phyloP scores from a whole-genome alignment of 2,797 vertebrate species.

The Acanthopagrus latus region DNA sequence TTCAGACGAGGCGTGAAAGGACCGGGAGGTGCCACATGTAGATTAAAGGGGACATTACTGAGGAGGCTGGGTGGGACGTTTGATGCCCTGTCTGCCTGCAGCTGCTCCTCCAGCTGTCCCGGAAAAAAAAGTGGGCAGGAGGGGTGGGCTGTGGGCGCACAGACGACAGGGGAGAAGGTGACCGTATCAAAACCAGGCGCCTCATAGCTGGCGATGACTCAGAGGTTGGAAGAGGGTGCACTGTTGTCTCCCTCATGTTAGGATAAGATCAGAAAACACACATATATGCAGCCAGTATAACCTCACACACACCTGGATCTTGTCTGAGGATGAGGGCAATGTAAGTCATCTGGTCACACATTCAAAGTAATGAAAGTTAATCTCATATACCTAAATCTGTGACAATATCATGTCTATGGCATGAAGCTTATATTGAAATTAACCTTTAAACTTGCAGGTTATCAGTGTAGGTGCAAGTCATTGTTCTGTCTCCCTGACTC shows the following conservation, averaged over 20 bases:
- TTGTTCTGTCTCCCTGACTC: background rate
- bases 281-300: constrained; percentile 30
- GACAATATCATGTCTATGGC: background rate
- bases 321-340: background rate
- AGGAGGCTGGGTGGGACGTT: constrained; percentile 59
- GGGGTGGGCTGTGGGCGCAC: background rate
- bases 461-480: background rate
- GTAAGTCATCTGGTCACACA: background rate
- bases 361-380: background rate
- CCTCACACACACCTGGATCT: constrained; percentile 56
- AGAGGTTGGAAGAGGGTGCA: constrained; percentile 44
- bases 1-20: constrained; percentile 42
- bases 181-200: constrained; percentile 65
- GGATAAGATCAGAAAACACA: constrained; percentile 70
- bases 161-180: constrained; percentile 55
- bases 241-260: constrained; percentile 57
- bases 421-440: background rate
- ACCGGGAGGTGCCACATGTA: constrained; percentile 53
- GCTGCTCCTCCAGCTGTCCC: constrained; percentile 81
- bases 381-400: background rate
- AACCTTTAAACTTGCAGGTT: background rate
- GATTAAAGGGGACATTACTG: constrained; percentile 70
- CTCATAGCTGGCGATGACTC: constrained; percentile 38
- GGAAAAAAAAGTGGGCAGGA: constrained; percentile 18
- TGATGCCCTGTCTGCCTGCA: constrained; percentile 71